These are phyloP conservation scores for Tiliacea aurago DNA, from an alignment of 2,888 invertebrate genomes.

Conservation along the genomic window DNA sequence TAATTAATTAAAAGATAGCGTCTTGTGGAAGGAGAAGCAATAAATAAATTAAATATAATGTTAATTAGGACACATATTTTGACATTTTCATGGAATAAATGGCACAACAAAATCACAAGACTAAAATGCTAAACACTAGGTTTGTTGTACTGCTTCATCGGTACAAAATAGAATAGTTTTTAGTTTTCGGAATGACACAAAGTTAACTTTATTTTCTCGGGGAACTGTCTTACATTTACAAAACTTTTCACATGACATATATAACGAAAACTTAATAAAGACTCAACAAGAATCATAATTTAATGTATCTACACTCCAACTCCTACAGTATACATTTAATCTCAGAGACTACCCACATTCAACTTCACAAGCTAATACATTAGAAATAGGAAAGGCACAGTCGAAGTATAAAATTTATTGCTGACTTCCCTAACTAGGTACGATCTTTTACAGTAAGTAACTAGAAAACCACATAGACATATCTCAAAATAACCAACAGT, in stretches of 20 bases:
- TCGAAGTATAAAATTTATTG: constrained; percentile 91
- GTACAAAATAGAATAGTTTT: constrained; percentile 71
- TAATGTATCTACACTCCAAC: constrained; percentile 77
- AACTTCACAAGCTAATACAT: constrained; percentile 88
- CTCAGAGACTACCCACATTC: constrained; percentile 83
- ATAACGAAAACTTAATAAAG: constrained; percentile 77
- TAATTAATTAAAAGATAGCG: constrained; percentile 71
- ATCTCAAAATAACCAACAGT: constrained; percentile 68
- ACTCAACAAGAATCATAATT: constrained; percentile 78
- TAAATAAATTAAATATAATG: constrained; percentile 56
- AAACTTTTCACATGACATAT: constrained; percentile 73
- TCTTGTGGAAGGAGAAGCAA: constrained; percentile 64
- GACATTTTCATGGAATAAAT: constrained; percentile 68
- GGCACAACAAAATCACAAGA: constrained; percentile 65
- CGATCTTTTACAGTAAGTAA: constrained; percentile 76
- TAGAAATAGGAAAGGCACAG: constrained; percentile 91
- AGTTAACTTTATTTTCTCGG: constrained; percentile 72
- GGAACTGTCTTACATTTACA: constrained; percentile 74
- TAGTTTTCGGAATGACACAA: constrained; percentile 77
- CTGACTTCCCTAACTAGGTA: constrained; percentile 88
- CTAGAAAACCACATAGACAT: constrained; percentile 72
- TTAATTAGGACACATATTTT: constrained; percentile 48
- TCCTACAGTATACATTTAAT: constrained; percentile 85
- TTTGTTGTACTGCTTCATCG: constrained; percentile 61
- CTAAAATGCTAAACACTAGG: constrained; percentile 69